Conservation (phyloP, 2,113 vertebrate species). For the Litocranius walleri region DNA sequence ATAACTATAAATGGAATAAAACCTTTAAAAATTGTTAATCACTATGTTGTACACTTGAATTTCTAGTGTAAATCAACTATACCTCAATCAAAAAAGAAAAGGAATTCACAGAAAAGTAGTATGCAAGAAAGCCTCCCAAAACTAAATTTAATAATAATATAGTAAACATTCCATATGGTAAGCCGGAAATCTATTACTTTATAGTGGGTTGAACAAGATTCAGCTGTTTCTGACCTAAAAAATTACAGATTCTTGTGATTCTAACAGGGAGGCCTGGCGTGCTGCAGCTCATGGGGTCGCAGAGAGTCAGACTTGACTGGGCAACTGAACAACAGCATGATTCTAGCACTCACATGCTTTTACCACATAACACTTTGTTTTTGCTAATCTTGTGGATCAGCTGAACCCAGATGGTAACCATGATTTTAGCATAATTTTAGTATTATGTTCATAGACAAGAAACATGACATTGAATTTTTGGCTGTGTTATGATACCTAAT, state of each 20-base stretch:
- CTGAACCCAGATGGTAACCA: neutral
- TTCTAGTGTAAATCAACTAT: neutral
- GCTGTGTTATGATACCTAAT: too few relatives aligned
- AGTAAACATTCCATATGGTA: neutral
- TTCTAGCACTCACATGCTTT: neutral
- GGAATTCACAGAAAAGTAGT: neutral
- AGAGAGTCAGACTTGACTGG: neutral
- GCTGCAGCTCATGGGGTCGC: neutral
- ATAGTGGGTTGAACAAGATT: neutral
- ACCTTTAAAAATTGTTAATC: neutral
- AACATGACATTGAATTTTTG: neutral
- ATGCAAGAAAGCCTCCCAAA: neutral
- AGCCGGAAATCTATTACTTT: neutral
- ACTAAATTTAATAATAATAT: neutral
- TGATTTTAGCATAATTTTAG: neutral
- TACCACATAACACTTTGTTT: neutral
- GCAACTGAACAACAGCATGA: neutral
- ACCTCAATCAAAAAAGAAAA: neutral
- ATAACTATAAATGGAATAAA: neutral
- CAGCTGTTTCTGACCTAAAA: neutral
- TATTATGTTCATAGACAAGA: neutral
- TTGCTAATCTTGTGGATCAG: neutral
- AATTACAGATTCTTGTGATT: neutral
- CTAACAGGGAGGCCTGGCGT: neutral
- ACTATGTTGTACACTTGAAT: neutral